Evolutionary conservation across 2,888 invertebrate genomes (phyloP), one percentile per base, ranked within the genome.

Genomic region (Hemithea aestivaria): DNA sequence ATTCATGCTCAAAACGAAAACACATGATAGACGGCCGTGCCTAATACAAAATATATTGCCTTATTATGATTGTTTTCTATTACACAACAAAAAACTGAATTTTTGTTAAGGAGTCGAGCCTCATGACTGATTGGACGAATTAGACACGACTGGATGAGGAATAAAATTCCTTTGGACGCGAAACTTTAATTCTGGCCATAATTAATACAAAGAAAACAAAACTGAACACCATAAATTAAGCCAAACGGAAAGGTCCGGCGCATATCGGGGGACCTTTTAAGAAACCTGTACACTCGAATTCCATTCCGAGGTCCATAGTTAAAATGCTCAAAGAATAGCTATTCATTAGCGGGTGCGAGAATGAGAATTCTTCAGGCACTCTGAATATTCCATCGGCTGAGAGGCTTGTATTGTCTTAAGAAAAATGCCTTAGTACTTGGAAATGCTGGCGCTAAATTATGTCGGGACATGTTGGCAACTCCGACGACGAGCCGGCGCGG

Each of bases 281-380:
- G 82, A 82, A 78, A 84, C 82, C 81, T 83, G 83, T 80, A 82
- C 85, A 82, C 70, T 77, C 70, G 64, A 69, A 87, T 84, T 80
- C 87, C 87, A 84, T 84, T 81, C 87, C 83, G 64, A 66, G 66
- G 66, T 57, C 79, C 87, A 87, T 87, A 85, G 87, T 84, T 87
- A 84, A 87, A 85, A 87, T 87, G 78, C 82, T 77, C 75, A 71
- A 76, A 83, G 85, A 83, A 87, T 87, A 84, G 82, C 82, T 87
- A 85, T 87, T 87, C 87, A 87, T 85, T 87, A 87, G 84, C 69
- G 77, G 83, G 85, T 75, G 87, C 84, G 85, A 87, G 84, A 83
- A 84, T 85, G 74, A 82, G 82, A 81, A 87, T 87, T 85, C 84
- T 79, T 78, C 58, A 79, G 70, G 80, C 74, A 79, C 77, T 81